phyloP scores from a whole-genome alignment of 1,140 invertebrate genomes.

The Dinoponera quadriceps region DNA sequence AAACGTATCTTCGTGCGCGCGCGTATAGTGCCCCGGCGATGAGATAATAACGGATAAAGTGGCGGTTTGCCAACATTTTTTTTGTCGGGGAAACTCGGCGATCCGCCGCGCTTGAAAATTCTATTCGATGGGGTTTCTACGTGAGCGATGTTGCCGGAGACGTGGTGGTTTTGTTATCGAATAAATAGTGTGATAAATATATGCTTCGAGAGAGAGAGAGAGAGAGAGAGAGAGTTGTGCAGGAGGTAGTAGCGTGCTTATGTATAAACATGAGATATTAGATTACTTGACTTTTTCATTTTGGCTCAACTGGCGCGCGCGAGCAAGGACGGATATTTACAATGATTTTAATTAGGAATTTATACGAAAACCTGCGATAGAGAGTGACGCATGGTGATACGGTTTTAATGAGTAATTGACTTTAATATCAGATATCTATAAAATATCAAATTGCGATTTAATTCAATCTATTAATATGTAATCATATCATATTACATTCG shows the following conservation, averaged over 20 bases:
- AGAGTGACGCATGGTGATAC: background rate
- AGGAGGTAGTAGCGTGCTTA: background rate
- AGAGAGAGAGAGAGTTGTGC: too few species aligned
- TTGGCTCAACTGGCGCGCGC: background rate
- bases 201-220: background rate
- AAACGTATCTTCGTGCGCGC: conserved; percentile 33
- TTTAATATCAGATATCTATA: conserved; percentile 41
- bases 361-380: background rate
- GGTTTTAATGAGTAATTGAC: conserved; percentile 40
- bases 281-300: conserved; percentile 19
- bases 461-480: conserved; percentile 34
- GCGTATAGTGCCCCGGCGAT: background rate
- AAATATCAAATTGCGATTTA: conserved; percentile 41
- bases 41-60: conserved; percentile 40
- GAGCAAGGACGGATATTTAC: too few species aligned
- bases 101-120: background rate
- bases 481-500: conserved; percentile 28
- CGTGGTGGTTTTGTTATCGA: too few species aligned
- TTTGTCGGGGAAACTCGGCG: background rate
- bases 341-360: conserved; percentile 30
- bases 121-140: background rate
- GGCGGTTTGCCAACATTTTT: conserved; percentile 17
- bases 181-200: background rate
- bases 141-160: background rate
- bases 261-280: background rate